phyloP scores from a whole-genome alignment of 2,888 invertebrate species.

The Aphodius sticticus region DNA sequence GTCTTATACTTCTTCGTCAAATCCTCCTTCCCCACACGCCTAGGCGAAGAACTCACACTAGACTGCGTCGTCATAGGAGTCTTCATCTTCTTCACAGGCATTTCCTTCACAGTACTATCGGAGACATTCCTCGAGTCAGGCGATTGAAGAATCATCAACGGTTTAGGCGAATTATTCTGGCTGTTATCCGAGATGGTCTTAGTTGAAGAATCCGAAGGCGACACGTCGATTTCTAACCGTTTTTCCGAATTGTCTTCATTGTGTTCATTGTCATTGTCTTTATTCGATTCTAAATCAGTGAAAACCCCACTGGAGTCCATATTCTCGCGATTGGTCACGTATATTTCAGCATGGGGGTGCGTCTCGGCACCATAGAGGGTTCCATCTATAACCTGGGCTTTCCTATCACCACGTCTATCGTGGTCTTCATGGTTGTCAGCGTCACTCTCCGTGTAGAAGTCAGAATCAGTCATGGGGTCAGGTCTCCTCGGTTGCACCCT shows the following conservation, averaged over 20 bases:
- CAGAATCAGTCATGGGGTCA: conserved; percentile 91
- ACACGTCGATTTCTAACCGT: conserved; percentile 61
- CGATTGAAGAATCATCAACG: conserved; percentile 35
- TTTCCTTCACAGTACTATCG: conserved; percentile 40
- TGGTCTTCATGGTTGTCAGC: conserved; percentile 84
- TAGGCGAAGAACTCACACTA: conserved; percentile 53
- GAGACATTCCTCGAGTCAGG: conserved; percentile 38
- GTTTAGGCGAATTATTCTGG: conserved; percentile 53
- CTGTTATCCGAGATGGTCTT: conserved; percentile 66
- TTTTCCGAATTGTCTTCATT: conserved; percentile 39
- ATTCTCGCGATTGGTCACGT: conserved; percentile 70
- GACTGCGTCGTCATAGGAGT: conserved; percentile 52
- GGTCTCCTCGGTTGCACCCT: conserved; percentile 70
- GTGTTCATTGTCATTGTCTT: conserved; percentile 45
- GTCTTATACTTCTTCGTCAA: conserved; percentile 77
- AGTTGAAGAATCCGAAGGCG: conserved; percentile 69
- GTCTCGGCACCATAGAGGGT: conserved; percentile 81
- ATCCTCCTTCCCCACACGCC: conserved; percentile 59
- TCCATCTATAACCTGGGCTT: conserved; percentile 88
- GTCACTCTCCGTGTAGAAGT: conserved; percentile 90
- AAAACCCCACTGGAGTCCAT: conserved; percentile 93
- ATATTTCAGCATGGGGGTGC: conserved; percentile 63
- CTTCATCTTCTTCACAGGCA: conserved; percentile 51
- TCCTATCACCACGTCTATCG: conserved; percentile 70
- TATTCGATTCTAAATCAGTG: conserved; percentile 83